Conservation (phyloP, 2,797 vertebrate genomes). For the Thripadectes ignobilis region DNA sequence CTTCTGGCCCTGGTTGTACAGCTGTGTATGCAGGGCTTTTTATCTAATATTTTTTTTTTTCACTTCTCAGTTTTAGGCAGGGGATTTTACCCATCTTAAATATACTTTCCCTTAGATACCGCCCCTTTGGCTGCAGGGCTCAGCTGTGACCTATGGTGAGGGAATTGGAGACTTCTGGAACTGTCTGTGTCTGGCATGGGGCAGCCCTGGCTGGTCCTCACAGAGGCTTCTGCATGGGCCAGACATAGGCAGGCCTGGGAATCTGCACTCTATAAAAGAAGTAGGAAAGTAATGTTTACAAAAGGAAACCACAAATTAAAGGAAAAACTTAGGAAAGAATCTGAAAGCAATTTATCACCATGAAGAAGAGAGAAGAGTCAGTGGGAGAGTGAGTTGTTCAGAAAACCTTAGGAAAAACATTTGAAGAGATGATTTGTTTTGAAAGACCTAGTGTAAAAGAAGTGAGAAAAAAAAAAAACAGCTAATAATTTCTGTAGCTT, state of each 20-base stretch:
- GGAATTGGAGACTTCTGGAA: accelerated
- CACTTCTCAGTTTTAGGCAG: neutral
- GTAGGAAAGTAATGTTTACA: neutral
- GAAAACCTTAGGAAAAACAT: neutral
- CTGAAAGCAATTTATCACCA: neutral
- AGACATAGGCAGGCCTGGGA: neutral
- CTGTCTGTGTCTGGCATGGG: neutral
- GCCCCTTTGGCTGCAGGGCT: neutral
- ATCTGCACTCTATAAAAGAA: neutral
- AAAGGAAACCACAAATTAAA: neutral
- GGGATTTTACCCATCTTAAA: neutral
- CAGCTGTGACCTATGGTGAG: accelerated
- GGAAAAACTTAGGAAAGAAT: neutral
- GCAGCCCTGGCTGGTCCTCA: too few species aligned
- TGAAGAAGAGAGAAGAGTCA: neutral
- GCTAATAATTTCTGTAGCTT: neutral
- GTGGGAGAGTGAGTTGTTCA: neutral
- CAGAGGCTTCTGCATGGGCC: neutral
- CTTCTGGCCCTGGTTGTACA: neutral
- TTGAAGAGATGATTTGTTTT: neutral
- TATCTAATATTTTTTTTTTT: neutral
- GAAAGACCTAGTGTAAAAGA: neutral
- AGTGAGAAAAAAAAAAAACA: neutral
- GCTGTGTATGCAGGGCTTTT: neutral
- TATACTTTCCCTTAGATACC: accelerated